Evolutionary conservation across 2,888 invertebrate genomes (phyloP), one percentile per base, ranked within the genome.

Genomic region (Polyommatus iphigenia): DNA sequence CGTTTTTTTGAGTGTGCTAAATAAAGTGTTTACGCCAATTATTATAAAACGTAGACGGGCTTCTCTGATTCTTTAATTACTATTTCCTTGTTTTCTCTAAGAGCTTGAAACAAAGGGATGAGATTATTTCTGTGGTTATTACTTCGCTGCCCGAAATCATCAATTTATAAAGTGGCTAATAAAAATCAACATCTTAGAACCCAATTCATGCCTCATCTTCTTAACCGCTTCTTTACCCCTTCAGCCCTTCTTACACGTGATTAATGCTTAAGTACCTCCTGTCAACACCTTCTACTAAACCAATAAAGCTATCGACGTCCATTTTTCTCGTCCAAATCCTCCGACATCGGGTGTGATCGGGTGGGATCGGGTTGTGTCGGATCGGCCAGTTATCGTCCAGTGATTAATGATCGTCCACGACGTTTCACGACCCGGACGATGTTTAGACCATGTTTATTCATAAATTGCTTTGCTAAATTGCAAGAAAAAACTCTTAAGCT

Each of bases 251-350:
- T 10, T 20, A 15, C 67, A 15, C 7, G 67, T 29, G 32, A 67
- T 67, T 32, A 32, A 67, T 67, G 6, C 67, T 67, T 18, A 18
- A 67, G 29, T 32, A 32, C 29, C 62, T 54, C 15, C 24, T 18
- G 75, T 75, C 29, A 76, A 76, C 8, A 59, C 36, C 20, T 67
- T 6, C 18, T 24, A 29, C 67, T 67, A 67, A 75, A 54, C 54
- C 75, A 75, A 75, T 75, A 75, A 72, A 41, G 41, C 72, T 81
- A 81, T 81, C 86, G 85, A 84, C 83, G 84, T 87, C 86, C 88
- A 91, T 91, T 91, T 91, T 91, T 91, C 91, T 91, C 89, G 81
- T 81, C 81, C 86, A 87, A 88, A 88, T 88, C 87, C 85, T 82
- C 80, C 15, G 15, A 15, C 79, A 81, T 80, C 84, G 79, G 83